Percentiles rank a stretch among this genome's conserved stretches.
Evolutionary conservation across 1,140 invertebrate species (phyloP).

Genomic region (Cotesia vestalis): DNA sequence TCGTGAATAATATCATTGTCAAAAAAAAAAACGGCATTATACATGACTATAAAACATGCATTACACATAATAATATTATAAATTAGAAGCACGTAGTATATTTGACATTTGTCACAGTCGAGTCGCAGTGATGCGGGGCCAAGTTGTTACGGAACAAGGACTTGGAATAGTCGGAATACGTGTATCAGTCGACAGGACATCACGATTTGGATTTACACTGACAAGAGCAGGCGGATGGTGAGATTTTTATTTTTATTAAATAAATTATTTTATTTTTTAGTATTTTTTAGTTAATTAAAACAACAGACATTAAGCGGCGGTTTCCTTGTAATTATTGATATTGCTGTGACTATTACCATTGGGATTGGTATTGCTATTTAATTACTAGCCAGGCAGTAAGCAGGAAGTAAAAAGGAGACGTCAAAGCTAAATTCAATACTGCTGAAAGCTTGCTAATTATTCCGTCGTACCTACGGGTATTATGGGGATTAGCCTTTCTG

Average conservation of each 20-base stretch:
- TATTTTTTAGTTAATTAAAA: background rate
- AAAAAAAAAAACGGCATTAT: constrained; percentile 17
- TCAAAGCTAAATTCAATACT: constrained; percentile 54
- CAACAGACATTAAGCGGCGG: background rate
- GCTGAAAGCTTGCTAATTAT: constrained; percentile 57
- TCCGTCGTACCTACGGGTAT: constrained; percentile 43
- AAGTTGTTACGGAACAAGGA: constrained; percentile 91
- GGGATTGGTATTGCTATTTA: background rate
- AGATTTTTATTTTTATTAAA: constrained; percentile 63
- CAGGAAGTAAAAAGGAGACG: constrained; percentile 38
- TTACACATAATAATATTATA: constrained; percentile 27
- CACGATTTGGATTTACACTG: constrained; percentile 94
- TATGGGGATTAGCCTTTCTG: constrained; percentile 16
- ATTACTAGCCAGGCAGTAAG: background rate
- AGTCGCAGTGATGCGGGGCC: constrained; percentile 97
- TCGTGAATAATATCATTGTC: background rate
- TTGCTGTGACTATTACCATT: background rate
- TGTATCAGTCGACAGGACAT: constrained; percentile 93
- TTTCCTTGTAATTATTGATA: too few species aligned
- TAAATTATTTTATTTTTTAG: background rate
- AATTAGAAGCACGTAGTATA: constrained; percentile 52
- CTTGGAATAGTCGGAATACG: constrained; percentile 95
- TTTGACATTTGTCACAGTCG: constrained; percentile 77
- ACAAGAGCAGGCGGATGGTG: constrained; percentile 94
- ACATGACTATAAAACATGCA: constrained; percentile 8